Base-by-base conservation (phyloP, 2,797 vertebrate genomes). In the Sebastes glaucus region DNA sequence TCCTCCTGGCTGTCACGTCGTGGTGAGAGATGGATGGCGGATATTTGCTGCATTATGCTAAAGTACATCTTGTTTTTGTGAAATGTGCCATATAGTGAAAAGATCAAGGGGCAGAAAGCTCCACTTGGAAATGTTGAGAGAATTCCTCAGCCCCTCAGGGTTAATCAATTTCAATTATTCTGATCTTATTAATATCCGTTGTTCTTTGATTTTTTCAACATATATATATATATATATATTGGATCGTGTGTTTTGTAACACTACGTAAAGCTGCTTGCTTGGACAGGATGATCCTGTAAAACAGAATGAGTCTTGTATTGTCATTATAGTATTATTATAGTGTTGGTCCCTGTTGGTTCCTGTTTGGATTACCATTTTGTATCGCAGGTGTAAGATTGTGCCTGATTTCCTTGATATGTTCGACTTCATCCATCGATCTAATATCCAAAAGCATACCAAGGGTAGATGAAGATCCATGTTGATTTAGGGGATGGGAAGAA, bases 1-100 rank as follows among this genome's bases (percentile, higher is more conserved):
- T 65, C 81, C 59, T 71, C 18, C 46, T 28, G 13, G 66, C 63
- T 63, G 42, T 80, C 74, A 77, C 72, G 13, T 22, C 38, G 69
- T 4, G 14, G 57, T 22, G 42, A 73, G 46, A 70, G 63, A 82
- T 20, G 63, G 66, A 74, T 63, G 63, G 66, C 49, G 23, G 33
- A 63, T 35, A 71, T 67, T 66, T 64, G 32, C 75, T 63, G 77
- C 59, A 63, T 38, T 83, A 66, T 69, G 72, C 1, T 55, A 13
- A 73, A 63, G 55, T 28, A 11, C 30, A 18, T 61, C 56, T 42
- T 27, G 49, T 66, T 56, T 72, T 69, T 53, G 62, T 46, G 30
- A 72, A 68, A 74, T 25, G 18, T 69, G 64, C 42, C 68, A 38
- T 42, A 42, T 18, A 13, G 52, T 22, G 32, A 64, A 71, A 27